Evolutionary conservation across 2,113 vertebrate genomes (phyloP).

Genomic region (Oryzias javanicus): DNA sequence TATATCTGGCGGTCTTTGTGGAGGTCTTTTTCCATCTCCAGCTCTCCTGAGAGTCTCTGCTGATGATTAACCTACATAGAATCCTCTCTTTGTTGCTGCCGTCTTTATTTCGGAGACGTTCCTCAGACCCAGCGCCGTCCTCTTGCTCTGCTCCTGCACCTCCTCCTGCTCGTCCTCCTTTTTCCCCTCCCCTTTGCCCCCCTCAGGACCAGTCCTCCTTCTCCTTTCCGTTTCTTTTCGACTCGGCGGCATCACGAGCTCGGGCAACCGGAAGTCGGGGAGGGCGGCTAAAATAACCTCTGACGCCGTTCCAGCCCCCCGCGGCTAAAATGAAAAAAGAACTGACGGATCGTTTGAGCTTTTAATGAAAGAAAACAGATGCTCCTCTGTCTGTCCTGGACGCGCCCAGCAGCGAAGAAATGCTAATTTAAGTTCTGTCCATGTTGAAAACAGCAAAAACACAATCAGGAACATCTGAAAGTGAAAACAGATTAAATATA

Average conservation of each 20-base stretch:
- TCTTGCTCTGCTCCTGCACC: conserved; percentile 22
- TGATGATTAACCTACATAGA: conserved; percentile 46
- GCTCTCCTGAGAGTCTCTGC: conserved; percentile 31
- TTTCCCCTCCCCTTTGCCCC: conserved; percentile 3
- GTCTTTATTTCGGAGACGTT: conserved; percentile 1
- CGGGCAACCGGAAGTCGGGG: background rate
- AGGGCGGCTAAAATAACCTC: conserved; percentile 16
- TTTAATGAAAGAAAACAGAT: too few species aligned
- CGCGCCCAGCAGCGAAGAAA: too few species aligned
- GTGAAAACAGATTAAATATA: too few species aligned
- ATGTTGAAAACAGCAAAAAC: too few species aligned
- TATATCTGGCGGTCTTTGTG: conserved; percentile 35
- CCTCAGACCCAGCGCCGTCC: conserved; percentile 15
- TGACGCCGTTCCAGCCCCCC: background rate
- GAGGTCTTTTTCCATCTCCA: conserved; percentile 26
- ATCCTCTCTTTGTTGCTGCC: conserved; percentile 9
- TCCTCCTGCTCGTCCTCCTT: conserved; percentile 26
- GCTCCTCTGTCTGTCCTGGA: too few species aligned
- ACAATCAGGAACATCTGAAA: too few species aligned
- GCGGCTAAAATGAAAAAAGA: too few species aligned
- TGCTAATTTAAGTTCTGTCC: too few species aligned
- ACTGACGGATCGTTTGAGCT: too few species aligned
- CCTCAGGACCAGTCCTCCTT: conserved; percentile 14
- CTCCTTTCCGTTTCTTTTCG: conserved; percentile 35
- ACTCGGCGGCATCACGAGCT: conserved; percentile 19